Conservation (phyloP, 2,888 invertebrate species). For the Leucoptera coffeella region DNA sequence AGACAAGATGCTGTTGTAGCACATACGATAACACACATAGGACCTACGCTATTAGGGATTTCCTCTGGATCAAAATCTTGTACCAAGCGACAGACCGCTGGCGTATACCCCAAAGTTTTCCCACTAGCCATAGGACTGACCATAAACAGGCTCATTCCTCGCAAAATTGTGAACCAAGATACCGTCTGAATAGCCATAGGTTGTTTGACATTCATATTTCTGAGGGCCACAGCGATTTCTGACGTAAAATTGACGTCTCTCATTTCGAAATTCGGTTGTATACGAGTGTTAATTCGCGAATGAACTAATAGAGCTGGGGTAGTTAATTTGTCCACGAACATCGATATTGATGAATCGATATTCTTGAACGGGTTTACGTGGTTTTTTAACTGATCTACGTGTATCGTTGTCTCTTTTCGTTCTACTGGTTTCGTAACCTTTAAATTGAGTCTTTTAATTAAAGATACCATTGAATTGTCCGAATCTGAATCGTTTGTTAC, state of each 20-base stretch:
- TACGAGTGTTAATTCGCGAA: conserved; percentile 21
- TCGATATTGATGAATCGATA: conserved; percentile 21
- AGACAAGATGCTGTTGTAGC: conserved; percentile 53
- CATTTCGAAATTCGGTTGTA: conserved; percentile 18
- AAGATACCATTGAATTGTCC: not conserved
- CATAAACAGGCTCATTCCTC: conserved; percentile 59
- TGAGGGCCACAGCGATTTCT: conserved; percentile 19
- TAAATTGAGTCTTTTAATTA: conserved; percentile 2
- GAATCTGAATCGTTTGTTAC: too few relatives aligned
- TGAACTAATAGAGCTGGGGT: conserved; percentile 35
- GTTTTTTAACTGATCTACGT: too few relatives aligned
- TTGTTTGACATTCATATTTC: conserved; percentile 18
- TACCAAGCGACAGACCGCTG: conserved; percentile 59
- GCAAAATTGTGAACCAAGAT: conserved; percentile 63
- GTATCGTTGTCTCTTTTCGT: conserved; percentile 4
- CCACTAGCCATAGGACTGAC: conserved; percentile 56
- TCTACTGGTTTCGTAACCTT: conserved; percentile 1
- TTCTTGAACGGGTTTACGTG: conserved; percentile 34
- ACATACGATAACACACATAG: conserved; percentile 61
- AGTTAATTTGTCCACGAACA: conserved; percentile 34
- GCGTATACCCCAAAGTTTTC: conserved; percentile 66
- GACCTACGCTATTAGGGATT: conserved; percentile 40
- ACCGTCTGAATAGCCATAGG: conserved; percentile 59
- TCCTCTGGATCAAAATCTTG: conserved; percentile 22
- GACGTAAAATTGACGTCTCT: conserved; percentile 23